Conservation (phyloP, 2,113 vertebrate species). For the Struthidea cinerea region DNA sequence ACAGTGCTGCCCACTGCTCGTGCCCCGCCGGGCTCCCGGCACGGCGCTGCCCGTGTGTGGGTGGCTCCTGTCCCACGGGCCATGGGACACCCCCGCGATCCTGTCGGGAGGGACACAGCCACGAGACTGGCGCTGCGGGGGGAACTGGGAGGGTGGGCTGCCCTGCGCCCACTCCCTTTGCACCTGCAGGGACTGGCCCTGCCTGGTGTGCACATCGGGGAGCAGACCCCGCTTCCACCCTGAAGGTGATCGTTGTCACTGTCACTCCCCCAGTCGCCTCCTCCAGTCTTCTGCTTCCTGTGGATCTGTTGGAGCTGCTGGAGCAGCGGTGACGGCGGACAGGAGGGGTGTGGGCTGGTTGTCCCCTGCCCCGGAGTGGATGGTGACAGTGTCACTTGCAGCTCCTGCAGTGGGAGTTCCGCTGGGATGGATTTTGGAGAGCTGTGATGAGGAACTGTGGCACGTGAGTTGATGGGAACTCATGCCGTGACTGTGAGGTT, state of each 20-base stretch:
- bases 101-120: background rate
- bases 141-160: background rate
- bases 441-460: background rate
- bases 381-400: rapidly evolving
- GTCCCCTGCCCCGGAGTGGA: rapidly evolving
- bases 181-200: background rate
- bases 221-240: rapidly evolving
- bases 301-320: background rate
- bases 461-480: rapidly evolving
- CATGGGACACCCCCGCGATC: rapidly evolving
- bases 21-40: too few species aligned
- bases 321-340: rapidly evolving
- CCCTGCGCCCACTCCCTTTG: background rate
- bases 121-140: too few species aligned
- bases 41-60: background rate
- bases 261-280: rapidly evolving
- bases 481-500: background rate
- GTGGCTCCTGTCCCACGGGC: background rate
- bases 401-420: background rate
- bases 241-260: rapidly evolving
- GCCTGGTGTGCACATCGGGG: rapidly evolving
- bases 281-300: background rate
- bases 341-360: background rate
- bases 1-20: background rate
- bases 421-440: background rate